Percentiles rank a stretch among this genome's conserved stretches.
phyloP scores from a whole-genome alignment of 2,113 vertebrate genomes.

The Poecilia latipinna region DNA sequence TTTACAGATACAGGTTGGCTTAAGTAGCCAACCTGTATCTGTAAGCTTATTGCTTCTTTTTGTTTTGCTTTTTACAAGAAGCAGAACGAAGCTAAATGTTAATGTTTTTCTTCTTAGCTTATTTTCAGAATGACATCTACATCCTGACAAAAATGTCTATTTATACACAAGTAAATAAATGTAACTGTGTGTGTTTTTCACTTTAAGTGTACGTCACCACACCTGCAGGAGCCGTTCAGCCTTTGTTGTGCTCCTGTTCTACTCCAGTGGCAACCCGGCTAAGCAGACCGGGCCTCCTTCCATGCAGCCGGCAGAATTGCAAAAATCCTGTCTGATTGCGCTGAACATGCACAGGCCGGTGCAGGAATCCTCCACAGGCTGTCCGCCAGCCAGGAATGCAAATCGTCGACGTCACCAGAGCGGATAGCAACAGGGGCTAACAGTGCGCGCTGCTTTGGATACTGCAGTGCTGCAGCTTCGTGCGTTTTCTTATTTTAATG shows the following conservation, averaged over 20 bases:
- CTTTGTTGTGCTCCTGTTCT: slow-evolving; percentile 46
- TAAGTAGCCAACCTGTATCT: not conserved
- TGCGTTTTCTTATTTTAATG: not conserved
- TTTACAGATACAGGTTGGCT: not conserved
- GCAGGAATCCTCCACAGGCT: slow-evolving; percentile 73
- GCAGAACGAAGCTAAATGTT: not conserved
- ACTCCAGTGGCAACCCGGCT: slow-evolving; percentile 41
- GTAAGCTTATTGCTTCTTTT: not conserved
- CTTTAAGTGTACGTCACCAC: slow-evolving; percentile 23
- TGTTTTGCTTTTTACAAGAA: not conserved
- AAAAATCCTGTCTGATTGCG: slow-evolving; percentile 80
- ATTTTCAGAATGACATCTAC: not conserved
- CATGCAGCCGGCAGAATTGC: slow-evolving; percentile 14
- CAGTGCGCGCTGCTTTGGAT: not conserved
- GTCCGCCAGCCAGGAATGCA: slow-evolving; percentile 66
- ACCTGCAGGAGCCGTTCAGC: slow-evolving; percentile 41
- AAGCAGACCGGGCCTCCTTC: slow-evolving; percentile 49
- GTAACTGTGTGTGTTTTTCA: not conserved
- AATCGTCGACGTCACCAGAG: slow-evolving; percentile 61
- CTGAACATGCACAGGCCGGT: slow-evolving; percentile 79
- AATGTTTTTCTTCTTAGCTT: not conserved
- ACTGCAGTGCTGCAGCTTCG: not conserved
- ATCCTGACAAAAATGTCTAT: not conserved
- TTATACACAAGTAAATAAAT: not conserved
- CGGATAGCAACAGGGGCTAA: slow-evolving; percentile 10